A percentile compares a stretch with the other conserved stretches of the same genome.
Conservation (phyloP, 2,888 invertebrate species). For the Baccha elongata region DNA sequence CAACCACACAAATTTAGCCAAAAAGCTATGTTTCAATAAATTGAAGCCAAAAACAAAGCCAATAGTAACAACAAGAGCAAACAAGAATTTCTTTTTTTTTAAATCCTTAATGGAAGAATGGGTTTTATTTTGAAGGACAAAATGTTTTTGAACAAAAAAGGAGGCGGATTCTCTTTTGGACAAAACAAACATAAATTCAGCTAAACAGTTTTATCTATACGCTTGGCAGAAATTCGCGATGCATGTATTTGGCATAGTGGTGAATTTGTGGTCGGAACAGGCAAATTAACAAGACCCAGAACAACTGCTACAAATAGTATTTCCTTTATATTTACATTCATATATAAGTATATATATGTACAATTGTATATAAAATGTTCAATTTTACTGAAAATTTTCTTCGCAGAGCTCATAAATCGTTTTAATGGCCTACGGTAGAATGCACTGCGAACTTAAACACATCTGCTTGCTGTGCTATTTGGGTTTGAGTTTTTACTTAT, state of each 20-base stretch:
- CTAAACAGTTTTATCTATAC: conserved; percentile 52
- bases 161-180: conserved; percentile 8
- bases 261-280: conserved; percentile 63
- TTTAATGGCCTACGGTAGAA: conserved; percentile 64
- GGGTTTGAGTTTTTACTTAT: no score
- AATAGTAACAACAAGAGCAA: conserved; percentile 11
- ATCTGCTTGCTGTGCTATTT: conserved; percentile 38
- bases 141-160: conserved; percentile 6
- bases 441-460: conserved; percentile 42
- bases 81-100: conserved; percentile 30
- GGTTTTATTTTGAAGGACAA: conserved; percentile 36
- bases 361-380: conserved; percentile 24
- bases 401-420: conserved; percentile 64
- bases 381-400: conserved; percentile 65
- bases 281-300: conserved; percentile 62
- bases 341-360: background rate
- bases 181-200: conserved; percentile 59
- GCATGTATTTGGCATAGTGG: conserved; percentile 50
- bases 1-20: conserved; percentile 40
- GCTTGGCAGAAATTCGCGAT: conserved; percentile 36
- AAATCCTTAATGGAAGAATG: background rate
- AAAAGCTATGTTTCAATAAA: conserved; percentile 55
- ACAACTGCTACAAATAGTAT: conserved; percentile 53
- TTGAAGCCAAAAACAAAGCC: conserved; percentile 19
- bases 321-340: background rate